Percentiles rank a stretch among this genome's conserved stretches.
These are phyloP conservation scores for Thinocorus orbignyianus DNA, from an alignment of 2,113 vertebrate genomes.

Conservation along the genomic window DNA sequence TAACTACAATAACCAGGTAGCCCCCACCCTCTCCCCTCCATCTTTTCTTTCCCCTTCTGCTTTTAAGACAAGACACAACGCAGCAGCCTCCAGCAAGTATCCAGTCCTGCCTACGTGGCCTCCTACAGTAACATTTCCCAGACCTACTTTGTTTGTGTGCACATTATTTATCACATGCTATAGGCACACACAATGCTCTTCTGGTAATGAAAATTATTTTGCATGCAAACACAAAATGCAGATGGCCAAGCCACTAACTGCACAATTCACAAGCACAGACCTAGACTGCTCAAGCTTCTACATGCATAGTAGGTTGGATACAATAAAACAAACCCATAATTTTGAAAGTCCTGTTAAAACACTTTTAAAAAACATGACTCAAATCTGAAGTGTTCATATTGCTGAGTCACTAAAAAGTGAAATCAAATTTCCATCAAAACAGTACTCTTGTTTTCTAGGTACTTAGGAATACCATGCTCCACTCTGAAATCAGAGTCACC, in stretches of 20 bases:
- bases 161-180: background rate
- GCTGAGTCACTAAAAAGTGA: background rate
- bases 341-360: background rate
- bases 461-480: background rate
- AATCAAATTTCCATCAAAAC: background rate
- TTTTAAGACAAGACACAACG: background rate
- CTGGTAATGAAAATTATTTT: background rate
- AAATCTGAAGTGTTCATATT: background rate
- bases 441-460: background rate
- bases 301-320: background rate
- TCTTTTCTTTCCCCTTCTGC: background rate
- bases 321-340: background rate
- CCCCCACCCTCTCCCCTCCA: fast-evolving
- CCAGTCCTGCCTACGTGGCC: fast-evolving
- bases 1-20: background rate
- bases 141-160: background rate
- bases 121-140: background rate
- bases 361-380: background rate
- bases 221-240: background rate
- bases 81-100: background rate
- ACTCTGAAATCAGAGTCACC: fast-evolving
- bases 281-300: background rate
- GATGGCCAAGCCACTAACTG: background rate
- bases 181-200: background rate
- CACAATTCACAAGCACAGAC: background rate